These are phyloP conservation scores for Sparidentex hasta DNA, from an alignment of 2,797 vertebrate species.

Conservation along the genomic window DNA sequence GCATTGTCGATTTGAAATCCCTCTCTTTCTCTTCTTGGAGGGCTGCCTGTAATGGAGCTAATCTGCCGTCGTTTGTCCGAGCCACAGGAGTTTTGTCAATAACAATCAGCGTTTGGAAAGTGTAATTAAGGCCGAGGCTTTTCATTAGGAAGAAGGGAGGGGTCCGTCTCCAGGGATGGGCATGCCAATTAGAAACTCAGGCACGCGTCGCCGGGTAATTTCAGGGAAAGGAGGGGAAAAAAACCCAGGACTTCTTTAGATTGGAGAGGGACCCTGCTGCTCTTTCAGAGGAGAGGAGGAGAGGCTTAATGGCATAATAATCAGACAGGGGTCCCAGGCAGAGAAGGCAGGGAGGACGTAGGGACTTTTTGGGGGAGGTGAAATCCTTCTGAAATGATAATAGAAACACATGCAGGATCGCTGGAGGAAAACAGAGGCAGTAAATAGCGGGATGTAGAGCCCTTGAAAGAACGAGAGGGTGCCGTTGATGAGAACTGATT, in stretches of 20 bases:
- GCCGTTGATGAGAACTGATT: slow-evolving; percentile 87
- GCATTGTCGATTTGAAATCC: slow-evolving; percentile 86
- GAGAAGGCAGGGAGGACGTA: slow-evolving; percentile 70
- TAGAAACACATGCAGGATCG: slow-evolving; percentile 68
- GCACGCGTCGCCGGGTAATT: slow-evolving; percentile 91
- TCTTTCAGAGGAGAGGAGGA: slow-evolving; percentile 86
- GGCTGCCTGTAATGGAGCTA: slow-evolving; percentile 92
- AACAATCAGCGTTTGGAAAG: slow-evolving; percentile 93
- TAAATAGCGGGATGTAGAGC: slow-evolving; percentile 78
- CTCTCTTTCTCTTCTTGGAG: slow-evolving; percentile 87
- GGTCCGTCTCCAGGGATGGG: slow-evolving; percentile 88
- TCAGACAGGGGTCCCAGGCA: slow-evolving; percentile 85
- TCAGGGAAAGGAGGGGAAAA: slow-evolving; percentile 87
- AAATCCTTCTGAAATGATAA: slow-evolving; percentile 77
- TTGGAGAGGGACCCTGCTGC: slow-evolving; percentile 89
- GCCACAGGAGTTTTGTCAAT: slow-evolving; percentile 93
- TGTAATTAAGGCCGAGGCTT: slow-evolving; percentile 93
- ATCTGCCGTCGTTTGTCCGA: slow-evolving; percentile 91
- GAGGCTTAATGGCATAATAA: slow-evolving; percentile 91
- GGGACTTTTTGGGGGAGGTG: slow-evolving; percentile 77
- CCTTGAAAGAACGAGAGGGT: slow-evolving; percentile 80
- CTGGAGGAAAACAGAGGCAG: slow-evolving; percentile 71
- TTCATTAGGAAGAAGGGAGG: slow-evolving; percentile 91
- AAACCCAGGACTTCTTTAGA: slow-evolving; percentile 88
- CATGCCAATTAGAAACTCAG: slow-evolving; percentile 91